Evolutionary conservation across 2,113 vertebrate species (phyloP), one percentile per base, ranked within the genome.

Genomic region (Crypturellus undulatus): DNA sequence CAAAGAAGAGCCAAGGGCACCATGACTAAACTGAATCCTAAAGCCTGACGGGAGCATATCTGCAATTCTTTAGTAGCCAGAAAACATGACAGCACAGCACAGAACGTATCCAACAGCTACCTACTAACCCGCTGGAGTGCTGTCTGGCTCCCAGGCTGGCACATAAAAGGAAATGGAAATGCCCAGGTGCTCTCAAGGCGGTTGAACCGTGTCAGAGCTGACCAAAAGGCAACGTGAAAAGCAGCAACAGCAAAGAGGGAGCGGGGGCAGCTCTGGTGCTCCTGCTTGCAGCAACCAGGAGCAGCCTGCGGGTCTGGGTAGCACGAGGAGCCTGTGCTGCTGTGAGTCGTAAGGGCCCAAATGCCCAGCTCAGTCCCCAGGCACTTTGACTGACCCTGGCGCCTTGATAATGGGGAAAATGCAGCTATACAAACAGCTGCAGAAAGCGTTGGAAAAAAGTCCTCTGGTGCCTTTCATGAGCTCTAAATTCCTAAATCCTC

Each of bases 1-100:
- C 69, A 84, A 75, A 75, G n/a, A 78, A 93, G 86, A 96, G 70
- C 65, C 43, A 72, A 64, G 87, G 45, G 73, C 73, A 83, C 84
- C 78, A 21, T 43, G 88, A 84, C 45, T 52, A 84, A 58, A 73
- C 38, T 72, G 83, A 87, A 64, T 95, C 70, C 60, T 67, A 77
- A 64, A 72, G 77, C 68, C 40, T 45, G n/a, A 70, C 80, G 60
- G 72, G 42, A 92, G 85, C 81, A 90, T 89, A 84, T 63, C 79
- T 60, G 58, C 26, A 85, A 89, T 70, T 70, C 28, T 2, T 12
- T 80, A 84, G 19, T 30, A 70, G 8, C 3, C 7, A 67, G 68
- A 80, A 88, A 36, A 73, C 8, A 13, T 2, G 8, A 0, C 64
- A 32, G 26, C 0, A 19, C 24, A 18, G 49, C 1, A 1, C 54